Evolutionary conservation across 2,888 invertebrate genomes (phyloP).

Genomic region (Nebria salina): DNA sequence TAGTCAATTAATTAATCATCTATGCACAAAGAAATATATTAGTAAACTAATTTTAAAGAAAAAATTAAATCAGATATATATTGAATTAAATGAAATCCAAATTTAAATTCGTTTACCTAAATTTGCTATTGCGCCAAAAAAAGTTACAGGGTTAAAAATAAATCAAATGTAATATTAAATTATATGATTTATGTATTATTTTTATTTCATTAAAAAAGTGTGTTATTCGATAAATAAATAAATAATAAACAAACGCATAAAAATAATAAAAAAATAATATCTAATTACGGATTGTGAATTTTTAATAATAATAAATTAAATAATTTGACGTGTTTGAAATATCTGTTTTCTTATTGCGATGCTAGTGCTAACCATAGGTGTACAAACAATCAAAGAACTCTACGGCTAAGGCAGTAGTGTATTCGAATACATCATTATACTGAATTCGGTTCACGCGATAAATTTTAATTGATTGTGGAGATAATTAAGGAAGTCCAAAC

Average conservation of each 20-base stretch:
- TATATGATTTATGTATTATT: neutral
- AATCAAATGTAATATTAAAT: too few species aligned
- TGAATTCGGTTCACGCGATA: conserved; percentile 19
- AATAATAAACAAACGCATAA: neutral
- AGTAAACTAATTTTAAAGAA: too few species aligned
- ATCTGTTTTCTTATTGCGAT: neutral
- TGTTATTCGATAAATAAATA: neutral
- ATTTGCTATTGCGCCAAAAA: too few species aligned
- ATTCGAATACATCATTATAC: conserved; percentile 1
- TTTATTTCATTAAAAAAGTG: neutral
- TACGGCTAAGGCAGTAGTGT: neutral
- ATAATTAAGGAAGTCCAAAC: conserved; percentile 22
- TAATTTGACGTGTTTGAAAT: neutral
- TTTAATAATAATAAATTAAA: conserved; percentile 1
- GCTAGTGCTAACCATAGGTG: neutral
- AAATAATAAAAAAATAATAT: neutral
- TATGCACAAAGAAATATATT: too few species aligned
- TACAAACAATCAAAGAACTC: neutral
- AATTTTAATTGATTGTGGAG: conserved; percentile 26
- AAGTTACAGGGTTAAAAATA: too few species aligned
- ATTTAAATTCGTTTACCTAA: too few species aligned
- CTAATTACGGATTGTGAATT: neutral
- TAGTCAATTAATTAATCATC: too few species aligned
- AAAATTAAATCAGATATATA: too few species aligned
- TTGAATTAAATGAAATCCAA: too few species aligned